Evolutionary conservation across 2,797 vertebrate genomes (phyloP).

Genomic region (Phylloscopus collybita): DNA sequence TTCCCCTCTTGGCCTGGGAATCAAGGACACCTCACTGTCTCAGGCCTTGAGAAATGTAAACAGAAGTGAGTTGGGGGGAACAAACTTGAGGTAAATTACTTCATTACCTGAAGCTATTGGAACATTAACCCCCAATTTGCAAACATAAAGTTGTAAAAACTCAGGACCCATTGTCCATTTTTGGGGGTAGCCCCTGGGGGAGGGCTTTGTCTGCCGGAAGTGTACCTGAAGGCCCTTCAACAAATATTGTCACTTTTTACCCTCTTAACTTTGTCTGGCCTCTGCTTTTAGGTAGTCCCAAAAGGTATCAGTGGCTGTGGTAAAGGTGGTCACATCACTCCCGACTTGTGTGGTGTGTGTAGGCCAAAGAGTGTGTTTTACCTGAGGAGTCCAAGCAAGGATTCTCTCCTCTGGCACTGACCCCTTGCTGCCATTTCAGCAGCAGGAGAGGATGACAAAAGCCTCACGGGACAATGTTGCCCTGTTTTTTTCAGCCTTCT

Average conservation of each 20-base stretch:
- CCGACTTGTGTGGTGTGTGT: no score
- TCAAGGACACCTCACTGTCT: not conserved
- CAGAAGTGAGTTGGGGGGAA: not conserved
- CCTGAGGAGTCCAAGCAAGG: not conserved
- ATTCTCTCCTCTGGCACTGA: not conserved
- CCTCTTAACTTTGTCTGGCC: not conserved
- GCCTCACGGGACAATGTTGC: not conserved
- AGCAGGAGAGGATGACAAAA: not conserved
- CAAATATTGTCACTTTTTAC: rapidly evolving
- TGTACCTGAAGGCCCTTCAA: not conserved
- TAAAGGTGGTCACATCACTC: rapidly evolving
- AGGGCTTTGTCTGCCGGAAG: not conserved
- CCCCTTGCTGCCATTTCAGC: not conserved
- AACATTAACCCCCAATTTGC: not conserved
- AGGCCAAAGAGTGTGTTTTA: not conserved
- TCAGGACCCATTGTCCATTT: rapidly evolving
- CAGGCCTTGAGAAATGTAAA: not conserved
- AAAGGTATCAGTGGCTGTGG: not conserved
- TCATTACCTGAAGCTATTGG: not conserved
- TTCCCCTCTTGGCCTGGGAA: not conserved
- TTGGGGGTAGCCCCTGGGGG: not conserved
- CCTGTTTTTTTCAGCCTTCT: no score
- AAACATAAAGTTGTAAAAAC: not conserved
- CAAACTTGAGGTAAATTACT: not conserved
- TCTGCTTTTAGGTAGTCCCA: not conserved